Evolutionary conservation across 2,888 invertebrate genomes (phyloP).

Genomic region (Nemurella pictetii): DNA sequence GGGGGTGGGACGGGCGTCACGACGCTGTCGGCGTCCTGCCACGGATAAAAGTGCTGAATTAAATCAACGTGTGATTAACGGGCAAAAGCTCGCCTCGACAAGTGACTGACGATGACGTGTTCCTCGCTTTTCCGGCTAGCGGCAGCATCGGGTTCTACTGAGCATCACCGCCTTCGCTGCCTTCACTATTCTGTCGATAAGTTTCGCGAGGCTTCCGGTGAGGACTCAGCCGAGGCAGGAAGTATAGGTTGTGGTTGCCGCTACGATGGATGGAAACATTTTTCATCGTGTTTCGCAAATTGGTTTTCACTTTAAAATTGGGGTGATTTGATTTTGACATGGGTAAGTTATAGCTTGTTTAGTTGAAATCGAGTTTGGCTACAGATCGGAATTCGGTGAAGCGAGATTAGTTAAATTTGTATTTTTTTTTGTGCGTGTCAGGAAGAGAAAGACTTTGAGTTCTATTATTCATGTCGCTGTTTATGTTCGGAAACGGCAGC

Average conservation of each 20-base stretch:
- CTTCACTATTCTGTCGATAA: neutral
- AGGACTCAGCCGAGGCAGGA: neutral
- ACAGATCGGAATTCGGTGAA: neutral
- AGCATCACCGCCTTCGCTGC: neutral
- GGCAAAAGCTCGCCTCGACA: neutral
- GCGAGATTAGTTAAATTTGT: neutral
- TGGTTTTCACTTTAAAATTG: neutral
- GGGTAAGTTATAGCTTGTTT: neutral
- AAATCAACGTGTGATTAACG: constrained; percentile 21
- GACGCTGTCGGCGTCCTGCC: neutral
- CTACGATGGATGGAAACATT: neutral
- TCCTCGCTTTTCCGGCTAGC: neutral
- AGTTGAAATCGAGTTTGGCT: neutral
- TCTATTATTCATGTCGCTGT: neutral
- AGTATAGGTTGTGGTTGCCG: neutral
- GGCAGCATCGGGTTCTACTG: too few relatives aligned
- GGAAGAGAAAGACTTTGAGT: too few relatives aligned
- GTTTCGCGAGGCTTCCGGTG: neutral
- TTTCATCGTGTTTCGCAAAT: neutral
- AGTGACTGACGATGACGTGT: constrained; percentile 15
- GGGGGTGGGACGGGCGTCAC: neutral
- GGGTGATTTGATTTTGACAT: neutral
- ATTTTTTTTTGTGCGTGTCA: neutral
- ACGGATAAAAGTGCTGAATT: constrained; percentile 8
- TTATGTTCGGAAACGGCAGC: neutral